Evolutionary conservation across 2,888 invertebrate genomes (phyloP).

Genomic region (Protodeltote pygarga): DNA sequence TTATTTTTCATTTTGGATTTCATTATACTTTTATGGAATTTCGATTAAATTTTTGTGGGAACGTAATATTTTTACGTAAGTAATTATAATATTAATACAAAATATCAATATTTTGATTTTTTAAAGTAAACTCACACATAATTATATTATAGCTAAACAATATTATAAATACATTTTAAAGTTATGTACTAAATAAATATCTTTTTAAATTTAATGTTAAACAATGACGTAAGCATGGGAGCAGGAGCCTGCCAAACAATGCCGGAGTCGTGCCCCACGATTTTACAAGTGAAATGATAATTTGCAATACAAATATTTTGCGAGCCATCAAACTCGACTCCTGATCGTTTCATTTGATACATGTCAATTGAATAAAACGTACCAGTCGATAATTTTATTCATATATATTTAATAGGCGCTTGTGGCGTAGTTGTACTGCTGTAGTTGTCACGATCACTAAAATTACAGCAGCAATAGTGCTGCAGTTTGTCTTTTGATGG

Average conservation of each 20-base stretch:
- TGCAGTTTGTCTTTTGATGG: too few relatives aligned
- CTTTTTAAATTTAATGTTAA: background rate
- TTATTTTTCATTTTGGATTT: constrained; percentile 6
- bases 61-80: too few relatives aligned
- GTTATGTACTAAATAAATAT: background rate
- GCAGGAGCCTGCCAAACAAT: constrained; percentile 27
- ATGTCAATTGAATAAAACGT: constrained; percentile 20
- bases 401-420: constrained; percentile 15
- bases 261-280: constrained; percentile 61
- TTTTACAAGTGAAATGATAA: constrained; percentile 56
- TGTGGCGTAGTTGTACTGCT: too few relatives aligned
- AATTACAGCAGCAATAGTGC: too few relatives aligned
- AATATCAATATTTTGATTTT: too few relatives aligned
- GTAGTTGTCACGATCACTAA: too few relatives aligned
- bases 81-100: too few relatives aligned
- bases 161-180: too few relatives aligned
- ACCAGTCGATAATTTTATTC: constrained; percentile 24
- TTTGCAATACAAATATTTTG: constrained; percentile 64
- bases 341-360: constrained; percentile 65
- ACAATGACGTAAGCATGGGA: constrained; percentile 11
- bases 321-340: constrained; percentile 44
- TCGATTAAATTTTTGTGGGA: too few relatives aligned
- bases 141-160: too few relatives aligned
- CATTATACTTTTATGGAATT: constrained; percentile 1
- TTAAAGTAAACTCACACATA: too few relatives aligned